These are phyloP conservation scores for Ctenoplectra terminalis DNA, from an alignment of 1,140 invertebrate species.

Conservation along the genomic window DNA sequence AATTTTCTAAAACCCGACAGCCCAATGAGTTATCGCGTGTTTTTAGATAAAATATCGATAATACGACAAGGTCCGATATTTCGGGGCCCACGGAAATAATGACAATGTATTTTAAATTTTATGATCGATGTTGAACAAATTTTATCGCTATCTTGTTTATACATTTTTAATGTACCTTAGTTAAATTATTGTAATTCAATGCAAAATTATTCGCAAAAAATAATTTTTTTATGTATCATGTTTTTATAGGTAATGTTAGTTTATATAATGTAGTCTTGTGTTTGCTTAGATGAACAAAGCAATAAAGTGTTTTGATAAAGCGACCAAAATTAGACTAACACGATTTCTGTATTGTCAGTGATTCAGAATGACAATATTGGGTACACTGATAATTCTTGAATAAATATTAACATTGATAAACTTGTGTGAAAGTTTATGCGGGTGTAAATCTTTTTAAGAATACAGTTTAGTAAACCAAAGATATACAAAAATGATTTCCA, in stretches of 20 bases:
- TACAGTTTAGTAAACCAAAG: not conserved
- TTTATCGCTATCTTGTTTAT: not conserved
- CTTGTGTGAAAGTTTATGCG: not conserved
- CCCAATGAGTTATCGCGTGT: slow-evolving; percentile 60
- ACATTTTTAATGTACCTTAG: not conserved
- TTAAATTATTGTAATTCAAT: not conserved
- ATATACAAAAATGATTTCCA: slow-evolving; percentile 3
- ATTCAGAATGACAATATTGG: not conserved
- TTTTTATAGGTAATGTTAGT: too few relatives aligned
- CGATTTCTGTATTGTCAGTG: not conserved
- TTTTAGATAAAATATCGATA: slow-evolving; percentile 66
- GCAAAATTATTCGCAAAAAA: not conserved
- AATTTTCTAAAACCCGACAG: slow-evolving; percentile 47
- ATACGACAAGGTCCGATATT: slow-evolving; percentile 50
- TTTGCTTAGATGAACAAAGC: not conserved
- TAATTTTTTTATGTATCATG: not conserved
- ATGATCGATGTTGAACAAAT: not conserved
- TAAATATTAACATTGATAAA: not conserved
- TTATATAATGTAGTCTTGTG: not conserved
- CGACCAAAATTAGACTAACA: not conserved
- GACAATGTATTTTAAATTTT: slow-evolving; percentile 24
- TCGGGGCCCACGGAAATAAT: slow-evolving; percentile 7
- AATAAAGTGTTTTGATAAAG: too few relatives aligned
- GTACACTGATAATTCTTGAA: not conserved
- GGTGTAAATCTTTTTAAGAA: not conserved